Conservation (phyloP, 2,888 invertebrate genomes). For the Argyra leucocephala region DNA sequence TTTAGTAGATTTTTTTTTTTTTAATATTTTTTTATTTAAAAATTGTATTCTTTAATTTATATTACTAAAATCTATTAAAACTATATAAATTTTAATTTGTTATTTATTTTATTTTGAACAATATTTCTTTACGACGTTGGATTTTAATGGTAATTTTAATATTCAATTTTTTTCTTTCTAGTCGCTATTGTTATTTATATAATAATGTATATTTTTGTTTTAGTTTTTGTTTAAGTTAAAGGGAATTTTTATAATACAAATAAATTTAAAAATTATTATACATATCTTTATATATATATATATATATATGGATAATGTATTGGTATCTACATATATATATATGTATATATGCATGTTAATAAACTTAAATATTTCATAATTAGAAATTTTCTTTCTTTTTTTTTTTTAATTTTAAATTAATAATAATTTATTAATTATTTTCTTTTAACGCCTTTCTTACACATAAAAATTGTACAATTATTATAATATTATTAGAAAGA, state of each 20-base stretch:
- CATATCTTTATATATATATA: no score
- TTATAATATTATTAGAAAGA: not conserved
- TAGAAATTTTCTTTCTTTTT: no score
- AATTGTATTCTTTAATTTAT: not conserved
- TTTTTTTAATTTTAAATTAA: not conserved
- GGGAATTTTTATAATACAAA: no score
- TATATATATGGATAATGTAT: not conserved
- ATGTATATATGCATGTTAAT: not conserved
- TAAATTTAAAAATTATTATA: no score
- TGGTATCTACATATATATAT: not conserved
- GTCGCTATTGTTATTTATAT: not conserved
- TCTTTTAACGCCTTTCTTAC: not conserved
- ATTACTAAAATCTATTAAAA: not conserved
- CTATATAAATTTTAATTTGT: not conserved
- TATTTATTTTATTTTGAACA: no score
- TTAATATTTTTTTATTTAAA: not conserved
- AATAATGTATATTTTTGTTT: not conserved
- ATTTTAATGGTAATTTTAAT: not conserved
- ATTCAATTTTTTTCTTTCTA: not conserved
- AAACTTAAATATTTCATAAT: not conserved
- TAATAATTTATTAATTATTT: not conserved
- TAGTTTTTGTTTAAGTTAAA: not conserved
- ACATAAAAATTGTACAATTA: conserved; percentile 4
- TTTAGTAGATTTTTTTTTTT: no score
- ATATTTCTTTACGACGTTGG: no score